Conservation (phyloP, 1,140 invertebrate genomes). For the Diploscapter pachys region DNA sequence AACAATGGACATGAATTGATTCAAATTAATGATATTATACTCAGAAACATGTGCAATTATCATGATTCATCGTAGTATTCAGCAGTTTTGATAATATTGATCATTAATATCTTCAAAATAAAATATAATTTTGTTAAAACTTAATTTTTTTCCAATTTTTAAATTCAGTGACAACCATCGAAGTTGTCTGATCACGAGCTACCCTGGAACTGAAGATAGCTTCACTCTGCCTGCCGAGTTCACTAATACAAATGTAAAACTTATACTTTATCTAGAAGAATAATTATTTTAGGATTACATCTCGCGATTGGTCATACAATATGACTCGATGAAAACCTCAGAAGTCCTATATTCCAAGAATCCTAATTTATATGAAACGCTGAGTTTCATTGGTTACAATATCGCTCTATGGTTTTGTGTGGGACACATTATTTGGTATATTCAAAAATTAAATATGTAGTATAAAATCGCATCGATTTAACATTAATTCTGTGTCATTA, state of each 20-base stretch:
- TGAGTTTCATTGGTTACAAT: constrained; percentile 42
- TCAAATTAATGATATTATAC: too few relatives aligned
- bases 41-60: too few relatives aligned
- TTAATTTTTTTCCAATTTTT: too few relatives aligned
- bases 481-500: too few relatives aligned
- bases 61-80: too few relatives aligned
- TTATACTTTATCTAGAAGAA: constrained; percentile 1
- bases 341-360: constrained; percentile 27
- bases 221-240: constrained; percentile 32
- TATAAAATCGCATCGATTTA: too few relatives aligned
- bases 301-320: constrained; percentile 29
- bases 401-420: constrained; percentile 38
- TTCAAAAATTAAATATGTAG: too few relatives aligned
- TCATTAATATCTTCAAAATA: too few relatives aligned
- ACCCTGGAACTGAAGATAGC: constrained; percentile 36
- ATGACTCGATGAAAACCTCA: constrained; percentile 29
- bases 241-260: constrained; percentile 16
- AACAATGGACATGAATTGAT: too few relatives aligned
- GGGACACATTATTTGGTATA: constrained; percentile 37
- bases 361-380: constrained; percentile 34
- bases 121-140: too few relatives aligned
- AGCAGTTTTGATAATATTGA: too few relatives aligned
- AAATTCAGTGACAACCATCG: constrained; percentile 18
- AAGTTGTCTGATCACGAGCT: constrained; percentile 27
- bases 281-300: constrained; percentile 34